Conservation (phyloP, 2,888 invertebrate species). For the Cheilosia vulpina region DNA sequence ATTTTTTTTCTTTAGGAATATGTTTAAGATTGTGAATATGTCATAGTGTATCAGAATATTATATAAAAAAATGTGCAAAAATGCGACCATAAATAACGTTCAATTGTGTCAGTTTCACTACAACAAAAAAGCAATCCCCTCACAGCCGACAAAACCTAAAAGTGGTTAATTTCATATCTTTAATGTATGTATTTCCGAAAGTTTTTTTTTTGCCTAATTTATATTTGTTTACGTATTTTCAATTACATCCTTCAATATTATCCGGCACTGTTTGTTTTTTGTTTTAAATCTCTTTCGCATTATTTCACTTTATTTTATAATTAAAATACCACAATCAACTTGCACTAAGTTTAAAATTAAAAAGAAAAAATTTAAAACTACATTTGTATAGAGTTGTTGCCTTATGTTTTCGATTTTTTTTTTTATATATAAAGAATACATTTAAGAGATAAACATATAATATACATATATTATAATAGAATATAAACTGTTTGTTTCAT, state of each 20-base stretch:
- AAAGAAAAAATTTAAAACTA: conserved; percentile 28
- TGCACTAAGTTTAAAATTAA: background rate
- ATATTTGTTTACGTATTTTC: background rate
- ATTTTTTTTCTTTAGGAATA: no score
- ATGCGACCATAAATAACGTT: no score
- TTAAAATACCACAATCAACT: conserved; percentile 21
- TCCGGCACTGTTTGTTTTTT: conserved; percentile 6
- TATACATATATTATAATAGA: conserved; percentile 57
- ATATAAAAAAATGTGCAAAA: no score
- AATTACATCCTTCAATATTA: conserved; percentile 2
- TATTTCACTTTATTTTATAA: background rate
- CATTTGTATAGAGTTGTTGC: conserved; percentile 23
- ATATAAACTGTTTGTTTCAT: conserved; percentile 52
- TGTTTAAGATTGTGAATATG: no score
- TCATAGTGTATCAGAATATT: no score
- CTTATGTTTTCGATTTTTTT: conserved; percentile 25
- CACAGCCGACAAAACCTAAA: no score
- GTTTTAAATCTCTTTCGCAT: background rate
- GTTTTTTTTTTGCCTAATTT: conserved; percentile 4
- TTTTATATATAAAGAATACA: conserved; percentile 52
- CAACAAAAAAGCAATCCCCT: no score
- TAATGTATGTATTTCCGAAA: no score
- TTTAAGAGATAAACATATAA: conserved; percentile 68
- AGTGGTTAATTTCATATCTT: no score
- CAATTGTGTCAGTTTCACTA: no score